Evolutionary conservation across 2,113 vertebrate genomes (phyloP), one percentile per base, ranked within the genome.

Genomic region (Parotia lawesii): DNA sequence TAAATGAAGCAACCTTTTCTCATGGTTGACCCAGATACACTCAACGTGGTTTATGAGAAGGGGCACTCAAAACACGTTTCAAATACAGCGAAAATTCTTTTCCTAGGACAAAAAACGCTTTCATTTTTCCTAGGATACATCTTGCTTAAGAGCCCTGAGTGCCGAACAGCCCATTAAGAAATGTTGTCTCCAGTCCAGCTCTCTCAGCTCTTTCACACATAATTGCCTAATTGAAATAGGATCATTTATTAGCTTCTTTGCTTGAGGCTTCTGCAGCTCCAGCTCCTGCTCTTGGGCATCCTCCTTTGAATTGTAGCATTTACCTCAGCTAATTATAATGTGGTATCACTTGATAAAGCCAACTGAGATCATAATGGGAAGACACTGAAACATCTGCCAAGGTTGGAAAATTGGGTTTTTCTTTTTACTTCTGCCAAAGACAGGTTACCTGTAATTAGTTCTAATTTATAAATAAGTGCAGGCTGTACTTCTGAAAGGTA

Each of bases 361-460:
- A 97, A 96, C 94, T 95, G 97, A 97, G 96, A 97, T 97, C 96
- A 97, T 97, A 95, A 94, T 95, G 79, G 94, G 93, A 95, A 95
- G 92, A 96, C 89, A 96, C 15, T 44, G 82, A 82, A 74, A 58
- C 70, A 64, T 91, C 81, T 97, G 97, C 97, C 97, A 97, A 96
- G 95, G 90, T 83, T 75, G 40, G 75, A 96, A 95, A 95, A 81
- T 93, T 89, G 74, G 73, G 69, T 58, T 87, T 96, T 80, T 94
- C 94, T 82, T 95, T 96, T 82, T 96, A 85, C 95, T 83, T 74
- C 74, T 5, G 96, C 96, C 95, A 91, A 94, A 94, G 72, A 96
- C 96, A 94, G 97, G 96, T 97, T 98, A 96, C 96, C 96, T 98
- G 95, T 97, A 97, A 97, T 98, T 97, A 97, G 97, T 93, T 97